A percentile compares a stretch with the other conserved stretches of the same genome.
phyloP scores from a whole-genome alignment of 2,113 vertebrate species.

The Pterophyllum scalare region DNA sequence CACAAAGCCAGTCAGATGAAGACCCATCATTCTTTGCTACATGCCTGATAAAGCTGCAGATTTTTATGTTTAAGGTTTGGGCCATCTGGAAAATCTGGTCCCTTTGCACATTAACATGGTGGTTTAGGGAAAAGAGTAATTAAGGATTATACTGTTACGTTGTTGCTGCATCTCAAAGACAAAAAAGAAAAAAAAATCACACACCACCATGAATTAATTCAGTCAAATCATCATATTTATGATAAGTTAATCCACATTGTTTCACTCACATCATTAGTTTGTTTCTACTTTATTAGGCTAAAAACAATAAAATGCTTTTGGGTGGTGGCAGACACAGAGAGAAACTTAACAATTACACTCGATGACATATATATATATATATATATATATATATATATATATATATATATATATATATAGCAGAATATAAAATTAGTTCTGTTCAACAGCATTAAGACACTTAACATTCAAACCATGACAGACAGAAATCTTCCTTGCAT shows the following conservation, averaged over 20 bases:
- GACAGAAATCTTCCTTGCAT: conserved; percentile 16
- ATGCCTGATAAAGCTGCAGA: background rate
- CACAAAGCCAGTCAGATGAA: background rate
- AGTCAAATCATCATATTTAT: background rate
- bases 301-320: background rate
- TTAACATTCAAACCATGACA: conserved; percentile 52
- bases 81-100: background rate
- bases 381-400: no score
- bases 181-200: background rate
- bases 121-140: background rate
- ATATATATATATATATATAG: no score
- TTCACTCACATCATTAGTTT: background rate
- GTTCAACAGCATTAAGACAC: background rate
- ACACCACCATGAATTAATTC: background rate
- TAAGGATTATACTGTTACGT: background rate
- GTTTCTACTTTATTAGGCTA: conserved; percentile 6
- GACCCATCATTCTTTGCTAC: background rate
- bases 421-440: conserved; percentile 30
- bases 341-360: background rate
- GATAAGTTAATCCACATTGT: background rate
- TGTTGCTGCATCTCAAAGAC: rapidly evolving
- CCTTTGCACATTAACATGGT: no score
- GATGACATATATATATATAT: no score
- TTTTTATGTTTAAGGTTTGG: background rate
- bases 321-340: background rate